Evolutionary conservation across 2,113 vertebrate species (phyloP), one percentile per base, ranked within the genome.

Genomic region (Podilymbus podiceps): DNA sequence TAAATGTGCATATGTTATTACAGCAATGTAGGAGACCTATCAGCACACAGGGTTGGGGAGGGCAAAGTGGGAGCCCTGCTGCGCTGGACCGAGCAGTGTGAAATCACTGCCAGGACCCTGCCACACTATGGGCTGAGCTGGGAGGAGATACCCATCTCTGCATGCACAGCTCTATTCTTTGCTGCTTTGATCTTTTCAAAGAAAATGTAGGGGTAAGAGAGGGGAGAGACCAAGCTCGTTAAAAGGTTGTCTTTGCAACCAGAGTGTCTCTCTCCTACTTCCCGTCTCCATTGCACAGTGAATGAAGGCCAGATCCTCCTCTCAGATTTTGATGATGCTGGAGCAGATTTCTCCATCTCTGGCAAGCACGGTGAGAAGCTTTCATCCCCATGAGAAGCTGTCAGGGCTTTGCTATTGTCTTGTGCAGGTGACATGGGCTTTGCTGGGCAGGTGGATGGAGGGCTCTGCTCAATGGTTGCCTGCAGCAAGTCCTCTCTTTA

Each of bases 161-260:
- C 15, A 5, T 6, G n/a, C 44, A 52, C 62, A 55, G 44, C 1
- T 1, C n/a, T 15, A 5, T 27, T 55, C 0, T 0, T 46, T 16
- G 5, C 67, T 47, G 68, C 62, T 88, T 79, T 88, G 38, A 80
- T 86, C 53, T 83, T 55, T 59, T 50, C 40, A 68, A 38, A 90
- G 53, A 55, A 90, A 58, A 73, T 6, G 5, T 2, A 73, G 11
- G 7, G 9, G 25, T 33, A 75, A 56, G 49, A 73, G 33, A 52
- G 38, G 6, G 31, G 25, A 90, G 27, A 85, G 88, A 73, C 12
- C 38, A 79, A 42, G 40, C 21, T 83, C 33, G 72, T 73, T 30
- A 56, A 64, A 63, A 73, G 18, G 21, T 17, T 3, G 6, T 69
- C 46, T 66, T 56, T 79, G 27, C 50, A 68, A 28, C 23, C 40